Conservation (phyloP, 2,797 vertebrate species). For the Lutjanus argentimaculatus region DNA sequence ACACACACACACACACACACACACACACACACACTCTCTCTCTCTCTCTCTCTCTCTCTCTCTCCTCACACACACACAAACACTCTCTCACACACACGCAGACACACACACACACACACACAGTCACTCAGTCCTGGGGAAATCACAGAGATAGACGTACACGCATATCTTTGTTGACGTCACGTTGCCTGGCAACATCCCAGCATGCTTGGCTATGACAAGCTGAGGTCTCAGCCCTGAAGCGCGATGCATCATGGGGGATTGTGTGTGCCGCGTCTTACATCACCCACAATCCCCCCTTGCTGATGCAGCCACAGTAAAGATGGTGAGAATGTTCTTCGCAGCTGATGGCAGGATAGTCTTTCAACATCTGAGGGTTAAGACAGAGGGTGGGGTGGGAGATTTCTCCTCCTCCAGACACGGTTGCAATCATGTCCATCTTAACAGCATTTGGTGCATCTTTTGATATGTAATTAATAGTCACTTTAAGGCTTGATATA, state of each 20-base stretch:
- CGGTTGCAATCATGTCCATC: slow-evolving; percentile 31
- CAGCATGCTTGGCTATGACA: slow-evolving; percentile 76
- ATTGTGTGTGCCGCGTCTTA: slow-evolving; percentile 66
- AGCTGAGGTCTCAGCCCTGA: slow-evolving; percentile 74
- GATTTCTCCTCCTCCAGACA: slow-evolving; percentile 39
- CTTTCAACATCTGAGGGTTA: slow-evolving; percentile 36
- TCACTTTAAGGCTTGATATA: slow-evolving; percentile 46
- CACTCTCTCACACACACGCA: slow-evolving; percentile 24
- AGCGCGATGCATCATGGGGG: slow-evolving; percentile 78
- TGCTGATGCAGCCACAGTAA: slow-evolving; percentile 44
- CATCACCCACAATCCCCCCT: slow-evolving; percentile 74
- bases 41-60: too few relatives aligned
- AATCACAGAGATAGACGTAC: slow-evolving; percentile 61
- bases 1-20: slow-evolving; percentile 14
- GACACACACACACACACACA: slow-evolving; percentile 27
- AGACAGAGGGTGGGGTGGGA: slow-evolving; percentile 1
- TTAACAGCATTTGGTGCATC: slow-evolving; percentile 23
- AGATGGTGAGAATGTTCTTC: slow-evolving; percentile 38
- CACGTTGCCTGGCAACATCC: slow-evolving; percentile 82
- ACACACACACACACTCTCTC: too few relatives aligned
- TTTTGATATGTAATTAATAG: slow-evolving; percentile 63
- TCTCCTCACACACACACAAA: too few relatives aligned
- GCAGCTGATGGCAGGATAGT: slow-evolving; percentile 61
- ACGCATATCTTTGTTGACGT: slow-evolving; percentile 76
- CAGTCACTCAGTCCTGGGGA: slow-evolving; percentile 44